Conservation (phyloP, 2,888 invertebrate species). For the Plusia festucae region DNA sequence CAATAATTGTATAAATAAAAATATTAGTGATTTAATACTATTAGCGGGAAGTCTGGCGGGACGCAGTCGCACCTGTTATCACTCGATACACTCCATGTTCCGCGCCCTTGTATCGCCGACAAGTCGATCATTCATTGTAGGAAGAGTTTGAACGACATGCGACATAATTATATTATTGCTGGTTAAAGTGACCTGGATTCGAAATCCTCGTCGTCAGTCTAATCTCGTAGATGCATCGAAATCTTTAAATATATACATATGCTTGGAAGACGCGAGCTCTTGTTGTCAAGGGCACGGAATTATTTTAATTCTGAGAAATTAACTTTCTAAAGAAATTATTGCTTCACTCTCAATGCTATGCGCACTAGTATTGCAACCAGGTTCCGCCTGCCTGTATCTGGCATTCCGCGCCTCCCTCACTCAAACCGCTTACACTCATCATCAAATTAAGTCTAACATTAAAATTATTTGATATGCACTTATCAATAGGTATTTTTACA, state of each 20-base stretch:
- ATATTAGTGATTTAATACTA: slow-evolving; percentile 68
- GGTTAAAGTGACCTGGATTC: slow-evolving; percentile 44
- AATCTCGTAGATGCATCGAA: slow-evolving; percentile 48
- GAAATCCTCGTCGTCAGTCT: slow-evolving; percentile 46
- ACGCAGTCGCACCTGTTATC: slow-evolving; percentile 57
- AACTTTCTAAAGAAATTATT: slow-evolving; percentile 30
- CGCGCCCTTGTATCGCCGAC: slow-evolving; percentile 43
- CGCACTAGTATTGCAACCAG: slow-evolving; percentile 53
- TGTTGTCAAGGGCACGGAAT: slow-evolving; percentile 52
- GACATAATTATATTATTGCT: slow-evolving; percentile 39
- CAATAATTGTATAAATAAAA: slow-evolving; percentile 67
- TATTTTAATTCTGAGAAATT: slow-evolving; percentile 27
- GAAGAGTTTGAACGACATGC: slow-evolving; percentile 28
- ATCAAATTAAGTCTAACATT: slow-evolving; percentile 83
- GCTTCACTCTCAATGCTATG: slow-evolving; percentile 31
- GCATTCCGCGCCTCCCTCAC: slow-evolving; percentile 61
- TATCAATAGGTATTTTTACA: slow-evolving; percentile 85
- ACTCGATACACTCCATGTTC: slow-evolving; percentile 29
- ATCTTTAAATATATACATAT: slow-evolving; percentile 47
- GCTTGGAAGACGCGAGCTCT: slow-evolving; percentile 51
- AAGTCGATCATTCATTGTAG: slow-evolving; percentile 5
- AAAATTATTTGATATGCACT: slow-evolving; percentile 88
- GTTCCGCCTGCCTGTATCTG: slow-evolving; percentile 54
- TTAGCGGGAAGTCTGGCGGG: slow-evolving; percentile 68
- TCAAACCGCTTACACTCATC: slow-evolving; percentile 69